Base-by-base conservation (phyloP, 2,888 invertebrate species). In the Eupithecia dodoneata region DNA sequence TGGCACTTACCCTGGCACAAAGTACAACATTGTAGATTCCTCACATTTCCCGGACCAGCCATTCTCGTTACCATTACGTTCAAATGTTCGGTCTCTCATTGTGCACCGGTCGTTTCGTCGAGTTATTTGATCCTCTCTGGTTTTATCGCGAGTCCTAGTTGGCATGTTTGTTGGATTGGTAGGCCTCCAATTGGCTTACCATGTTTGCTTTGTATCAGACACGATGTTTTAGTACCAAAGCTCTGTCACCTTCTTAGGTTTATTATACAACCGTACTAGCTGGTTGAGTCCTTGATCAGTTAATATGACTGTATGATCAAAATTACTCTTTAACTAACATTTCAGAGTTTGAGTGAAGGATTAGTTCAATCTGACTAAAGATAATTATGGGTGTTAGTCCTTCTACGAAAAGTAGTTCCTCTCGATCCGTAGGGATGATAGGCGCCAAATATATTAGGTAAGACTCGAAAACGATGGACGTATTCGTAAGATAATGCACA, bases 21-120 rank as follows among this genome's bases (percentile, higher is more conserved):
- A 66, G 72, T 47, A 47, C 15, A 18, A 73, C 18, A 69, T 42
- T 72, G 70, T 74, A 72, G 75, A 73, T 73, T 71, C 73, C 69
- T 71, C 70, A 76, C 73, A 78, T 77, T 80, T 80, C 82, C 81
- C 83, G 81, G 84, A 83, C 85, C 86, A 85, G 84, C 84, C 79
- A 86, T 86, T 86, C 86, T 84, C 84, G 85, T 86, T 87, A 84
- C 84, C 84, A 83, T 89, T 88, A 90, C 87, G 86, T 92, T 91
- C 84, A 82, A 87, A 89, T 85, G 86, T 81, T 82, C 84, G 86
- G 87, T 84, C 85, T 81, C 87, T 87, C 87, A 86, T 87, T 87
- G 86, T 88, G 83, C 83, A 83, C 84, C 80, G 85, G 83, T 86
- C 86, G 89, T 89, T 88, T 85, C 81, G 84, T 82, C 86, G 83